A percentile compares a stretch with the other conserved stretches of the same genome.
Conservation (phyloP, 2,113 vertebrate genomes). For the Nasalis larvatus region DNA sequence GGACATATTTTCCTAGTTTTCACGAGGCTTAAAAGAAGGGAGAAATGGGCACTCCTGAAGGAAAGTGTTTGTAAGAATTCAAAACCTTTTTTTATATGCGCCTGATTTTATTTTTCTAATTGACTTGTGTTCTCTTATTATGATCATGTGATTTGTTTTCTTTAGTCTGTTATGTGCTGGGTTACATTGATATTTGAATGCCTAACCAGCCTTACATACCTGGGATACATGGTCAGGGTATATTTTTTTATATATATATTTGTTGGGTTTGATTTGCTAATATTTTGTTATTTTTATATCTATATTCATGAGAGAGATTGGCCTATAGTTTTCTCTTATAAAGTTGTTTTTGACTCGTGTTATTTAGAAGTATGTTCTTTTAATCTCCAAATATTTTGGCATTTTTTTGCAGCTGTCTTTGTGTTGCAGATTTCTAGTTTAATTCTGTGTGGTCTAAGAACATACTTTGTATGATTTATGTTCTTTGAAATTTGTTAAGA, state of each 20-base stretch:
- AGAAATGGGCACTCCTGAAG: neutral
- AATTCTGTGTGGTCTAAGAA: neutral
- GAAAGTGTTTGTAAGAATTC: neutral
- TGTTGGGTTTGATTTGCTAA: constrained; percentile 2
- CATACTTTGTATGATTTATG: neutral
- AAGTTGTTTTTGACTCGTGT: neutral
- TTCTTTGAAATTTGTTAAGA: neutral
- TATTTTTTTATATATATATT: neutral
- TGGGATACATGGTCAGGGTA: neutral
- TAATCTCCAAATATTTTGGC: neutral
- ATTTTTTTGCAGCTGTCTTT: constrained; percentile 4
- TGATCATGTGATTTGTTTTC: neutral
- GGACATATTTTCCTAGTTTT: neutral
- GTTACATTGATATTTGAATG: constrained; percentile 1
- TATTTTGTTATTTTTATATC: constrained; percentile 6
- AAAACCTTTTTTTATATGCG: neutral
- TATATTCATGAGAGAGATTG: neutral
- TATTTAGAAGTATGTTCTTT: neutral
- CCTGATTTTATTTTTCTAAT: neutral
- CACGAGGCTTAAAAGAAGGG: neutral
- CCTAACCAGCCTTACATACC: neutral
- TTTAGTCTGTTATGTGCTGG: neutral
- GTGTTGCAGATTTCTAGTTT: neutral
- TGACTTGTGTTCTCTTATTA: neutral
- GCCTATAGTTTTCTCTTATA: neutral